Base-by-base conservation (phyloP, 2,113 vertebrate species). In the Melanostigma gelatinosum region DNA sequence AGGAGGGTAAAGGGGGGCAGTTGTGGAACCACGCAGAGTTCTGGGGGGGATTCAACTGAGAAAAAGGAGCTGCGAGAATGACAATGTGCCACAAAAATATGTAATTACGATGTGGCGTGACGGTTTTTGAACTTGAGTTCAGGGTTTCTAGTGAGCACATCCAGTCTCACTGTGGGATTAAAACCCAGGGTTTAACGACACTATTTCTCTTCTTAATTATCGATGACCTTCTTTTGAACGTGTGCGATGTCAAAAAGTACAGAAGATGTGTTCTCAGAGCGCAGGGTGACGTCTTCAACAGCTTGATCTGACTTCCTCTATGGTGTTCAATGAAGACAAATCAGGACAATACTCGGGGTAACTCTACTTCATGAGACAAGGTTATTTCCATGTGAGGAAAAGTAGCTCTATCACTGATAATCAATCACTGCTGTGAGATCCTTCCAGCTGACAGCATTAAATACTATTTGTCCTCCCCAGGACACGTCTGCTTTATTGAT, bases 401-500 rank as follows among this genome's bases (percentile, higher is more conserved):
- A 58, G 60, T 13, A 22, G 16, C 40, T 38, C 46, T 34, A 57
- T 73, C 65, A 48, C 32, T 40, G 50, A 58, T 29, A 32, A 66
- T 74, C 52, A 48, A 50, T 64, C 57, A 38, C 36, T 4, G n/a
- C 52, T 22, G 4, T 13, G 27, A 57, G 18, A 69, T 38, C 11
- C 55, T 36, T 40, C 32, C 42, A 77, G 52, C 9, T 1, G 13
- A 48, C 13, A 54, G 69, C 64, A 20, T 38, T 75, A 75, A 78
- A 62, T 11, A 27, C 64, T 46, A 27, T 40, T 8, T 9, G 42
- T 54, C 68, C 70, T 84, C 64, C 4, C 2, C 27, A 12, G 57
- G 27, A 24, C 15, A 34, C 3, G 65, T 74, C 64, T 34, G 32
- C 27, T 27, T 79, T 77, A 80, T 62, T 66, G 75, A 77, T n/a